These are phyloP conservation scores for Ochropleura leucogaster DNA, from an alignment of 2,888 invertebrate species.

Conservation along the genomic window DNA sequence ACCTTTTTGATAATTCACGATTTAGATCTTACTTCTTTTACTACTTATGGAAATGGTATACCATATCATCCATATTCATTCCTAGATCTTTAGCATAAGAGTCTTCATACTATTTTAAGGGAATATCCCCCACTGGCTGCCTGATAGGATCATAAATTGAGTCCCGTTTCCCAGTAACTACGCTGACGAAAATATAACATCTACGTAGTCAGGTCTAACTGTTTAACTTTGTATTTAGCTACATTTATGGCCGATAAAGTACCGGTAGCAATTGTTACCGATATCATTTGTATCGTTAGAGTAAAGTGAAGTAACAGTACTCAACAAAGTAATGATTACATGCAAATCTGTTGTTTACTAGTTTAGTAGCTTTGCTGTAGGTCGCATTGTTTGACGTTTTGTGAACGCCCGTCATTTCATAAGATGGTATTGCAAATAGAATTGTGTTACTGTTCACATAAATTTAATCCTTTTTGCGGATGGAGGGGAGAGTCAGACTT, in stretches of 20 bases:
- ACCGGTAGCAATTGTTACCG: constrained; percentile 39
- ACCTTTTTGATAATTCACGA: background rate
- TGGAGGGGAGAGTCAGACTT: too few species aligned
- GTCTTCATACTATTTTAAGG: constrained; percentile 55
- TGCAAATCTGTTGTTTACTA: constrained; percentile 39
- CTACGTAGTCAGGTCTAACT: constrained; percentile 32
- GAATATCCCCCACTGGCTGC: constrained; percentile 55
- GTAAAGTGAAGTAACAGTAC: constrained; percentile 35
- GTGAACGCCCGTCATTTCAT: background rate
- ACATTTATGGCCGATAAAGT: constrained; percentile 51
- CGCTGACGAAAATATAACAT: constrained; percentile 57
- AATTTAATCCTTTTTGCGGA: background rate
- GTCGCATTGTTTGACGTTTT: constrained; percentile 25
- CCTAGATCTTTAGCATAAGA: constrained; percentile 3
- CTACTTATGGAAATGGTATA: background rate
- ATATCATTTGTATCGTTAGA: constrained; percentile 31
- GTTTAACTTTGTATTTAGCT: constrained; percentile 52
- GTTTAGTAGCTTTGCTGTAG: constrained; percentile 18
- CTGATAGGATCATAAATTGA: constrained; percentile 58
- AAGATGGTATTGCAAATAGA: background rate
- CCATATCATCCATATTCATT: constrained; percentile 20
- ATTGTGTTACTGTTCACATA: background rate
- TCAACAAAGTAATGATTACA: constrained; percentile 41
- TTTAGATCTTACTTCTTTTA: background rate
- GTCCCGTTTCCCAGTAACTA: constrained; percentile 35